phyloP scores from a whole-genome alignment of 37 sponge, comb jelly and placozoan species.

The Ephydatia muelleri region DNA sequence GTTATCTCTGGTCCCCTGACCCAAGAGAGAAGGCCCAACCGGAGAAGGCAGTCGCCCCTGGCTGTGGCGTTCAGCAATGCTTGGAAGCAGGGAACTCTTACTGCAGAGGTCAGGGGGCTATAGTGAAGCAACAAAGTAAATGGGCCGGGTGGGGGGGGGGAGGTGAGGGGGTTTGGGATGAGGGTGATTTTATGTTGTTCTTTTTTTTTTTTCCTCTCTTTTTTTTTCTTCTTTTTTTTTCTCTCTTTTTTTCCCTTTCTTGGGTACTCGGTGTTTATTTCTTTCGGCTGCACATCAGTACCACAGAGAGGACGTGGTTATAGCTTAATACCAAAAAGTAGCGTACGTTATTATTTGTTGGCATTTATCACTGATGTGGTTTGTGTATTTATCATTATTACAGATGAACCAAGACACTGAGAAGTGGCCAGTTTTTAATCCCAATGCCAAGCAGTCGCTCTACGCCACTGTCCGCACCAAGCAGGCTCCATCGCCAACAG shows the following conservation, averaged over 20 bases:
- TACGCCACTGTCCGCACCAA: not conserved
- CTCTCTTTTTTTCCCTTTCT: no score
- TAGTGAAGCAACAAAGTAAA: not conserved
- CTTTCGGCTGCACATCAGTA: no score
- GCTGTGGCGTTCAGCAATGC: slow-evolving; percentile 60
- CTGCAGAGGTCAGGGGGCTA: slow-evolving; percentile 52
- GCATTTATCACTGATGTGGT: not conserved
- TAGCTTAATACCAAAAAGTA: no score
- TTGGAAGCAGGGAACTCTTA: slow-evolving; percentile 71
- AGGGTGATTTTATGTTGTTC: not conserved
- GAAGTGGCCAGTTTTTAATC: slow-evolving; percentile 47
- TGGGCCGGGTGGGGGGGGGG: not conserved
- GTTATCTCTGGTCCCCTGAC: slow-evolving; percentile 51
- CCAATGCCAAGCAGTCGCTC: not conserved
- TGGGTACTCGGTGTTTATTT: no score
- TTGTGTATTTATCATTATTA: not conserved
- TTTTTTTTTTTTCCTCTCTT: not conserved
- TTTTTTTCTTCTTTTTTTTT: no score
- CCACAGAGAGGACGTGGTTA: no score
- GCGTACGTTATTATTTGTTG: no score
- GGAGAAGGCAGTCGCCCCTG: not conserved
- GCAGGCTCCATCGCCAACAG: slow-evolving; percentile 14
- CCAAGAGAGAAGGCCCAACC: no score
- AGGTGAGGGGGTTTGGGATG: not conserved
- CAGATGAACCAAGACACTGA: slow-evolving; percentile 54